Conservation (phyloP, 2,113 vertebrate species). For the Psephotus haematonotus region DNA sequence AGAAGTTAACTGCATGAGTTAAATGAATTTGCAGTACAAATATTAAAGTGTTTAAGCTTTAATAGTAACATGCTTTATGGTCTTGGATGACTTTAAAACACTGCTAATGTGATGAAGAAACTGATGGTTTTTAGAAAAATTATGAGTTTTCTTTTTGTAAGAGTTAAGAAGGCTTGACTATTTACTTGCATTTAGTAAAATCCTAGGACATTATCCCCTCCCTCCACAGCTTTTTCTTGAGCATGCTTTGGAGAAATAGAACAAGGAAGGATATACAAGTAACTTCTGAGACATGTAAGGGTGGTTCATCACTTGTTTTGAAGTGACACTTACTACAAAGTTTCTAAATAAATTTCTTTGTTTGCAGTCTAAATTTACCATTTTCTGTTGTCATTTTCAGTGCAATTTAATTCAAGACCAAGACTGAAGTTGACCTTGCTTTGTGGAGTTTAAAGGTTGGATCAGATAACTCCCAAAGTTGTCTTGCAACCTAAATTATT, state of each 20-base stretch:
- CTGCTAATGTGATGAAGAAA: neutral
- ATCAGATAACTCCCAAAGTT: neutral
- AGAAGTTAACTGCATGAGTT: constrained; percentile 3
- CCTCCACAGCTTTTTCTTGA: neutral
- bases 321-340: fast-evolving
- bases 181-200: neutral
- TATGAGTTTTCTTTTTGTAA: neutral
- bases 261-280: neutral
- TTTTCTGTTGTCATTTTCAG: neutral
- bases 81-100: neutral
- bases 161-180: neutral
- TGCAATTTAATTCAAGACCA: neutral
- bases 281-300: neutral
- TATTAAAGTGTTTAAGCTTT: neutral
- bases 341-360: neutral
- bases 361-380: neutral
- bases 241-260: neutral
- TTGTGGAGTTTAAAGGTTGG: neutral
- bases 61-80: neutral
- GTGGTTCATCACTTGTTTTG: neutral
- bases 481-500: neutral
- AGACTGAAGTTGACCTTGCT: neutral
- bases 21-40: neutral
- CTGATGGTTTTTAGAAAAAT: neutral
- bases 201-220: neutral